Percentiles rank a stretch among this genome's conserved stretches.
phyloP scores from a whole-genome alignment of 1,140 invertebrate species.

The Brachionus asplanchnoidis region DNA sequence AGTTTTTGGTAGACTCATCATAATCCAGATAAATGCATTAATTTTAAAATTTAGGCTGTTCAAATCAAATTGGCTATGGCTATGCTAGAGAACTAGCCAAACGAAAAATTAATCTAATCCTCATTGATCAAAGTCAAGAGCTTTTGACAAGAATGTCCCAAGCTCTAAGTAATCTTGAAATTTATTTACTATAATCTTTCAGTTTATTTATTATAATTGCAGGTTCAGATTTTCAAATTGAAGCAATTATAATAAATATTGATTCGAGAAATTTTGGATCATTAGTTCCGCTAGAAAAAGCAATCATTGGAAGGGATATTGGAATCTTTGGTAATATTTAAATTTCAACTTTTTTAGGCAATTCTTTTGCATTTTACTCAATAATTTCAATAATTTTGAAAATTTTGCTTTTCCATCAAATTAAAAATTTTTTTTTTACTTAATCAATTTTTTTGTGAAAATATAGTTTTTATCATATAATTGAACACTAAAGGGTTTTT shows the following conservation, averaged over 20 bases:
- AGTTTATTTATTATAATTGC: background rate
- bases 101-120: background rate
- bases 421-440: too few relatives aligned
- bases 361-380: too few relatives aligned
- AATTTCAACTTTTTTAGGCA: background rate
- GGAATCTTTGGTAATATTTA: slow-evolving; percentile 25
- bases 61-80: slow-evolving; percentile 19
- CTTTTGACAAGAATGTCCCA: background rate
- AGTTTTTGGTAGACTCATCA: background rate
- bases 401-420: too few relatives aligned
- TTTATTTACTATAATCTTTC: background rate
- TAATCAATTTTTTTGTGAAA: too few relatives aligned
- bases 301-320: background rate
- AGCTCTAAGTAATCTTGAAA: background rate
- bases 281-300: background rate
- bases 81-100: slow-evolving; percentile 33
- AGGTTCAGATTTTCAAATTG: slow-evolving; percentile 14
- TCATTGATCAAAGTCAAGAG: background rate
- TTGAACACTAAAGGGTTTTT: too few relatives aligned
- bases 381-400: too few relatives aligned
- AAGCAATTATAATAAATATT: background rate
- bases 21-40: too few relatives aligned
- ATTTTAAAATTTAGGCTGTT: background rate
- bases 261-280: background rate
- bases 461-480: too few relatives aligned